Percentiles rank a stretch among this genome's conserved stretches.
These are phyloP conservation scores for Poecile montanus DNA, from an alignment of 2,797 vertebrate species.

Conservation along the genomic window DNA sequence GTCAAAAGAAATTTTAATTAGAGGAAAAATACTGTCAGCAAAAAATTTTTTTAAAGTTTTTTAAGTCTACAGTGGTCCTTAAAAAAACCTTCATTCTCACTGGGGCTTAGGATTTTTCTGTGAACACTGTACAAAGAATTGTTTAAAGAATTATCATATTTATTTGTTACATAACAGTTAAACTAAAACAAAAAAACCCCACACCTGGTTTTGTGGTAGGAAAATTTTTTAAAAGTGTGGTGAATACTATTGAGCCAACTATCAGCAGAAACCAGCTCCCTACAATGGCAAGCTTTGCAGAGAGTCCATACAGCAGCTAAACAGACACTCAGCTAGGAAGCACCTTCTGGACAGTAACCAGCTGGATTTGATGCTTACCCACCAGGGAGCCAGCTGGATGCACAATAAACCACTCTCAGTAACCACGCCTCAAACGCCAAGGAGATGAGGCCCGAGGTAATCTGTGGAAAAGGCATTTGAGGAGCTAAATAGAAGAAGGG, in stretches of 20 bases:
- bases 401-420: not conserved
- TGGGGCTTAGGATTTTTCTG: not conserved
- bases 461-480: not conserved
- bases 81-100: not conserved
- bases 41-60: not conserved
- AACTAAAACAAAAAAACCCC: too few species aligned
- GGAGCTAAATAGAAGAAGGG: not conserved
- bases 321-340: not conserved
- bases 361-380: not conserved
- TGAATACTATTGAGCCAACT: not conserved
- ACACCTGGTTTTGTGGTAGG: not conserved
- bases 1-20: not conserved
- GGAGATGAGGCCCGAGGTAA: not conserved
- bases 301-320: not conserved
- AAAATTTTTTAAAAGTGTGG: not conserved
- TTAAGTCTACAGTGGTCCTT: not conserved
- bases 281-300: not conserved
- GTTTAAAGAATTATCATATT: not conserved
- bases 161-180: not conserved
- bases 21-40: not conserved
- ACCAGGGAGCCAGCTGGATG: not conserved
- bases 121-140: not conserved
- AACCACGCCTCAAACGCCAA: not conserved
- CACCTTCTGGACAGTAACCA: not conserved
- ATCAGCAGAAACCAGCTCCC: not conserved